Evolutionary conservation across 2,888 invertebrate species (phyloP), one percentile per base, ranked within the genome.

Genomic region (Cheilosia vernalis): DNA sequence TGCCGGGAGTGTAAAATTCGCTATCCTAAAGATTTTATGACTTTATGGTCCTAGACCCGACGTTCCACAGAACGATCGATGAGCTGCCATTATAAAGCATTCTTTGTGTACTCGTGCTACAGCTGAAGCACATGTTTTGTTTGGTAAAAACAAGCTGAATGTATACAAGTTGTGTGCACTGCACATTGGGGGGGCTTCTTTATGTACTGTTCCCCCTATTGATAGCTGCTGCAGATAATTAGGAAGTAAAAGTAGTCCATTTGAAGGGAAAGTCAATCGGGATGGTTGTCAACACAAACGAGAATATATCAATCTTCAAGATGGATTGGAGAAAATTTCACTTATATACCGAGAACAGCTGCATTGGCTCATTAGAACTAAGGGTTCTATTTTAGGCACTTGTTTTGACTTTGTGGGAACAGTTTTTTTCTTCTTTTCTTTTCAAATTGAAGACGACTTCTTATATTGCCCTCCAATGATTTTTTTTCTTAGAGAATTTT

Each of bases 301-400:
- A 61, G 70, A 72, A 61, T 51, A 33, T 60, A 72, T 72, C 60
- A 72, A 49, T 72, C 70, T 61, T 9, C 27, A 40, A 42, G 70
- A 60, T 61, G 40, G 17, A 72, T 61, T 40, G 27, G n/a, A 10
- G 15, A 40, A 51, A 49, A 40, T 70, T 60, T 51, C 24, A 19
- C 30, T 24, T 30, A 13, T 17, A 64, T 5, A 5, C 7, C 17
- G 7, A 10, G 33, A 47, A 51, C 70, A 51, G 70, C 60, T 72
- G 70, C 60, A 40, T 2, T 42, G 13, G 40, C 27, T 72, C 69
- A 69, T 60, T 60, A 40, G 40, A 15, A 15, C 3, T 42, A 10
- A 17, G 9, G 47, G 33, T 10, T 10, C 33, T 15, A 24, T 47
- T n/a, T 47, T 17, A 47, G 44, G 17, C 9, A 9, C 17, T 17